Evolutionary conservation across 2,797 vertebrate genomes (phyloP), one percentile per base, ranked within the genome.

Genomic region (Acrossocheilus wenchowensis): DNA sequence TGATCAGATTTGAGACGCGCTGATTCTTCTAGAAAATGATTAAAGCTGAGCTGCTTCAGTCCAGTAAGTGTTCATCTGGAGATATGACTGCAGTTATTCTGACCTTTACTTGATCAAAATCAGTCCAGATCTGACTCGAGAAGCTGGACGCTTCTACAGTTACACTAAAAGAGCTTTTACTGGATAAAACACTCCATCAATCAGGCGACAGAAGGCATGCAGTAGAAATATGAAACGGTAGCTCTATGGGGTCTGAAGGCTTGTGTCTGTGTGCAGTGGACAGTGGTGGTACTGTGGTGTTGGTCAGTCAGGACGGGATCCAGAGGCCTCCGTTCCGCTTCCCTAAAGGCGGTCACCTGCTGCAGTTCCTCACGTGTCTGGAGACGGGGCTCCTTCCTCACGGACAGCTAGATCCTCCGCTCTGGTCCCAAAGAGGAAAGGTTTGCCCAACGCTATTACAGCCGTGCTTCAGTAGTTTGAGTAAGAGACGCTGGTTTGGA

Each of bases 351-450:
- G 98, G 98, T 0, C 98, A 99, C 91, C 91, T 99, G 62, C 95
- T 99, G 17, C 98, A 99, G 94, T 99, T 99, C 91, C 97, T 99
- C 89, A 99, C 98, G 0, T 99, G 98, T 93, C 95, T 99, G 88
- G 98, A 99, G 92, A 99, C 98, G 0, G 98, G 98, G 17, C 96
- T 99, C 69, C 95, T 99, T 19, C 98, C 98, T 74, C 98, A 97
- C 0, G 98, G 98, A 26, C 98, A 99, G 94, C 95, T 99, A 88
- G 98, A 99, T 89, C 98, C 98, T 0, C 98, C 98, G 0, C 96
- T 99, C 52, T 99, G 98, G 98, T 99, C 97, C 0, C 98, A 99
- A 93, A 93, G 98, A 90, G 98, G 98, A 87, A 99, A 99, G 97
- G 98, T 99, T 12, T 17, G 80, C 80, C 80, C 0, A 15, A 9